A percentile compares a stretch with the other conserved stretches of the same genome.
Evolutionary conservation across 2,797 vertebrate genomes (phyloP).

Genomic region (Trematomus bernacchii): DNA sequence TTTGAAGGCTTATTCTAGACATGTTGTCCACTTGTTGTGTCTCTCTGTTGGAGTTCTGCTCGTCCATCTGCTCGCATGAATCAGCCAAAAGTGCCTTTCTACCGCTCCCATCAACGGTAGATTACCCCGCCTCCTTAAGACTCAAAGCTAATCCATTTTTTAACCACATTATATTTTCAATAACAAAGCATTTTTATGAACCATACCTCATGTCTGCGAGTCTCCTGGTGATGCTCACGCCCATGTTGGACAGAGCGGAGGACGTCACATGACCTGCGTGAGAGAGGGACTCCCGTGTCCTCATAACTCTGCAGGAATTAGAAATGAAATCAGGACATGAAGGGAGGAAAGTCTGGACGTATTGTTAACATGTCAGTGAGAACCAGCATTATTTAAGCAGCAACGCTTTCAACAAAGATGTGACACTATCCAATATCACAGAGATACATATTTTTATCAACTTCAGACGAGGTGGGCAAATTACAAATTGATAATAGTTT

Average conservation of each 20-base stretch:
- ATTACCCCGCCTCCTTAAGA: background rate
- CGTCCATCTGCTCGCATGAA: slow-evolving; percentile 26
- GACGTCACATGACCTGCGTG: slow-evolving; percentile 94
- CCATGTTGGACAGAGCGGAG: slow-evolving; percentile 89
- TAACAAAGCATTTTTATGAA: background rate
- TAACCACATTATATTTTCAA: background rate
- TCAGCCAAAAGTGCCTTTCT: slow-evolving; percentile 8
- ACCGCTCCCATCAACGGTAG: background rate
- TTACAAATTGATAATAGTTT: too few relatives aligned
- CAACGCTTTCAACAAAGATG: too few relatives aligned
- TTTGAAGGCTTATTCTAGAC: slow-evolving; percentile 9
- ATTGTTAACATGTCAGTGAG: too few relatives aligned
- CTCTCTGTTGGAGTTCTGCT: slow-evolving; percentile 18
- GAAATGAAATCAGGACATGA: too few relatives aligned
- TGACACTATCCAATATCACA: too few relatives aligned
- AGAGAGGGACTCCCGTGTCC: slow-evolving; percentile 93
- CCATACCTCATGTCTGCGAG: slow-evolving; percentile 94
- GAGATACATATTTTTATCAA: too few relatives aligned
- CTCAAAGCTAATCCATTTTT: background rate
- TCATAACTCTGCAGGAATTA: slow-evolving; percentile 88
- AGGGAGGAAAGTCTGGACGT: too few relatives aligned
- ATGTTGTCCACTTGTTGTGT: slow-evolving; percentile 4
- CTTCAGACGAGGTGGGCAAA: too few relatives aligned
- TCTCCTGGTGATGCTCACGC: slow-evolving; percentile 91
- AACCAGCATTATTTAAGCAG: too few relatives aligned